phyloP scores from a whole-genome alignment of 2,797 vertebrate genomes.

The Cyclura pinguis region DNA sequence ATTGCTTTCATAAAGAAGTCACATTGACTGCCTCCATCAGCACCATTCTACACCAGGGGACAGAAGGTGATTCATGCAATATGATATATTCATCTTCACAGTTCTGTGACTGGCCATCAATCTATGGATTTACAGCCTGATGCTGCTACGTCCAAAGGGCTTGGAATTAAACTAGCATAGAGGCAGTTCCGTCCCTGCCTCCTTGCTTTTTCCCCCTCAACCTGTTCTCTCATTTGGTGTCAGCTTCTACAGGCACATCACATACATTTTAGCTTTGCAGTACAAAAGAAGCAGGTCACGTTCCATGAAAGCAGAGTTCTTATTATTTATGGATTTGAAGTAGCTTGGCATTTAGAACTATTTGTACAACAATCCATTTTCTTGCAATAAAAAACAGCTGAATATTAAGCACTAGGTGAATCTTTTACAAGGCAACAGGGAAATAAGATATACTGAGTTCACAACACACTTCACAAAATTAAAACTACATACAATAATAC shows the following conservation, averaged over 20 bases:
- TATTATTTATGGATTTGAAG: conserved; percentile 16
- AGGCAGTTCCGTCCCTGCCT: neutral
- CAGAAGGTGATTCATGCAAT: neutral
- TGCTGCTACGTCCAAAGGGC: neutral
- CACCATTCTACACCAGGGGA: neutral
- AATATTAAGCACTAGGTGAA: conserved; percentile 40
- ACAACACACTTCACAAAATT: conserved; percentile 50
- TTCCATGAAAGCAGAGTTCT: neutral
- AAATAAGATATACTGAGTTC: conserved; percentile 51
- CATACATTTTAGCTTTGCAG: conserved; percentile 18
- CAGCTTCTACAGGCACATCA: neutral
- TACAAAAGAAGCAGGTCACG: conserved; percentile 5
- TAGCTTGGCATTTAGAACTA: neutral
- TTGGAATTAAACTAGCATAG: conserved; percentile 1
- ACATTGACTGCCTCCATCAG: neutral
- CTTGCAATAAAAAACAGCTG: neutral
- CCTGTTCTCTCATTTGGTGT: neutral
- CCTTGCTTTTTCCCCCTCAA: neutral
- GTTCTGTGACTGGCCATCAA: neutral
- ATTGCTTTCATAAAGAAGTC: neutral
- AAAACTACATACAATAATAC: conserved; percentile 66
- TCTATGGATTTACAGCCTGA: neutral
- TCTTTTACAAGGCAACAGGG: conserved; percentile 52
- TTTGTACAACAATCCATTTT: conserved; percentile 23
- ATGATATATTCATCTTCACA: neutral